Evolutionary conservation across 2,888 invertebrate species (phyloP), one percentile per base, ranked within the genome.

Genomic region (Choristoneura rosaceana): DNA sequence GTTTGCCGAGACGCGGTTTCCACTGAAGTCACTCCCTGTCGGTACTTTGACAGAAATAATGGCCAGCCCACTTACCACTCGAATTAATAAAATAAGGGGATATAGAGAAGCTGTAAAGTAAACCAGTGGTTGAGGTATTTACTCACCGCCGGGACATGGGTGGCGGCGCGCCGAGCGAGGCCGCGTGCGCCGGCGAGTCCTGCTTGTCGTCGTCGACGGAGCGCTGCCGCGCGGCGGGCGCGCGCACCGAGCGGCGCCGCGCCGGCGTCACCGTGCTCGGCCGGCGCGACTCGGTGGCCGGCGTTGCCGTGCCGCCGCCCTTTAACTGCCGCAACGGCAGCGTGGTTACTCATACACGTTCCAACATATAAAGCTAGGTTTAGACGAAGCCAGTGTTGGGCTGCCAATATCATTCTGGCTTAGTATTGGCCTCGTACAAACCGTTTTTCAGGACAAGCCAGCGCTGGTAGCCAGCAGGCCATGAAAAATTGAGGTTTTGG

Each of bases 191-290:
- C 60, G 73, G 76, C 76, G 79, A 79, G 80, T 79, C 82, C 81
- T 89, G 80, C 15, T 71, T 71, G 83, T 98, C 98, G 79, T 98
- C 98, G 82, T 98, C 98, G 87, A 97, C 97, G 83, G 97, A 97
- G 86, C 97, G 97, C 85, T 98, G 98, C 14, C 97, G 87, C 92
- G 90, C 81, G 95, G 84, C 80, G 95, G 91, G 88, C 95, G 95
- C 87, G 94, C 95, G 85, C 94, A 96, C 81, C 86, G 95, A 87
- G 93, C 95, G 90, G 90, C 96, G 87, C 86, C 96, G 81, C 91
- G 90, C 85, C 14, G 93, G 93, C 88, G 96, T 82, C 68, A 95
- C 96, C 64, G 95, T 94, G 90, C 96, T 96, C 71, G 96, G 95
- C 77, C 95, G 94, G 75, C 95, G 87, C 52, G 92, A 93, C 95